Conservation (phyloP, 2,797 vertebrate genomes). For the Phalanger gymnotis region DNA sequence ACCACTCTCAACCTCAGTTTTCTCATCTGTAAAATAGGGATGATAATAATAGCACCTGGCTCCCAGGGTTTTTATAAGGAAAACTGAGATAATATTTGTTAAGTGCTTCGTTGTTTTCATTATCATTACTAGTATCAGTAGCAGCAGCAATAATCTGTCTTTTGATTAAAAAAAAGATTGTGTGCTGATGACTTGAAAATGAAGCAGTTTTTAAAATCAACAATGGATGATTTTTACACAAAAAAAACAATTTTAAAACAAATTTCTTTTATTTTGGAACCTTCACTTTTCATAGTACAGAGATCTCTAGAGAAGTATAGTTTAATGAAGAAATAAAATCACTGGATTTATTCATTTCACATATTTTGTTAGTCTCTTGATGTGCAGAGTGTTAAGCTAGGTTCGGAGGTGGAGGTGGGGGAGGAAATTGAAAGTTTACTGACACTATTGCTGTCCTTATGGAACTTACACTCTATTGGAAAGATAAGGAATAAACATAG, state of each 20-base stretch:
- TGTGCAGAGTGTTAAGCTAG: neutral
- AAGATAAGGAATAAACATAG: neutral
- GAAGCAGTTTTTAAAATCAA: slow-evolving; percentile 2
- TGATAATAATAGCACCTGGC: neutral
- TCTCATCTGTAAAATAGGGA: neutral
- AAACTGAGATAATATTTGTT: neutral
- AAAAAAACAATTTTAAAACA: slow-evolving; percentile 40
- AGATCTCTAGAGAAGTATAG: slow-evolving; percentile 10
- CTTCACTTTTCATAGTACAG: slow-evolving; percentile 27
- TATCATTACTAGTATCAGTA: neutral
- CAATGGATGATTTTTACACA: slow-evolving; percentile 28
- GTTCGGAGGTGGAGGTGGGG: accelerated
- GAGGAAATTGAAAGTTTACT: neutral
- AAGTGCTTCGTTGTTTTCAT: neutral
- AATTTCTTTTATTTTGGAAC: slow-evolving; percentile 40
- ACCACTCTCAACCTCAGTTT: neutral
- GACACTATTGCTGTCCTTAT: neutral
- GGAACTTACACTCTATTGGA: neutral
- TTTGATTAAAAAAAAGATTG: neutral
- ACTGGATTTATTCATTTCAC: neutral
- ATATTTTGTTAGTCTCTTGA: neutral
- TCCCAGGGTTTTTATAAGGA: neutral
- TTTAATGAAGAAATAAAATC: slow-evolving; percentile 46
- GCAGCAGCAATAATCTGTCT: neutral
- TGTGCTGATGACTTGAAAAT: neutral